phyloP scores from a whole-genome alignment of 2,797 vertebrate genomes.

The Trematomus bernacchii region DNA sequence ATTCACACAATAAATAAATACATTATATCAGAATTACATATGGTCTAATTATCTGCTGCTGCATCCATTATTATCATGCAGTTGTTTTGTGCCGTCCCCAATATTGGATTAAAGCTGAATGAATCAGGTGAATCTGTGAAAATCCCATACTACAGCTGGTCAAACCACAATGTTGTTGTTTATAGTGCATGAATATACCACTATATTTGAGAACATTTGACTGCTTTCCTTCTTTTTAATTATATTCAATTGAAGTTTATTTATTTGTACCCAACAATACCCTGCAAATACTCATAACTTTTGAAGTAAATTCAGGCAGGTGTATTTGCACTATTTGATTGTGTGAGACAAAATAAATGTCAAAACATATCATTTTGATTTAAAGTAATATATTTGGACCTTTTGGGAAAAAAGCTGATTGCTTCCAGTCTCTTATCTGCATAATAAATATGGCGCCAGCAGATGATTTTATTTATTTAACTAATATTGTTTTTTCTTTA shows the following conservation, averaged over 20 bases:
- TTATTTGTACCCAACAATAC: constrained; percentile 9
- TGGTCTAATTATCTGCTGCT: constrained; percentile 41
- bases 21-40: constrained; percentile 53
- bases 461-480: not conserved
- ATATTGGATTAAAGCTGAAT: constrained; percentile 29
- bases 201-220: constrained; percentile 25
- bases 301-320: constrained; percentile 10
- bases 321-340: not conserved
- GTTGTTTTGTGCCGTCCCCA: constrained; percentile 17
- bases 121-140: constrained; percentile 22
- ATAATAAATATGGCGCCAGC: not conserved
- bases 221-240: constrained; percentile 12
- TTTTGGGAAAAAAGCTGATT: not conserved
- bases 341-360: constrained; percentile 5
- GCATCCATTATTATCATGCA: constrained; percentile 31
- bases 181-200: constrained; percentile 29
- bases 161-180: constrained; percentile 30
- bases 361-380: constrained; percentile 18
- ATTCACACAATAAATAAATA: constrained; percentile 82
- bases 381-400: not conserved
- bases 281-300: constrained; percentile 10
- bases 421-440: not conserved
- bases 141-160: constrained; percentile 27
- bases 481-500: too few species aligned
- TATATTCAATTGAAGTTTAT: constrained; percentile 7